These are phyloP conservation scores for Flexamia atlantica DNA, from an alignment of 2,888 invertebrate genomes.

Conservation along the genomic window DNA sequence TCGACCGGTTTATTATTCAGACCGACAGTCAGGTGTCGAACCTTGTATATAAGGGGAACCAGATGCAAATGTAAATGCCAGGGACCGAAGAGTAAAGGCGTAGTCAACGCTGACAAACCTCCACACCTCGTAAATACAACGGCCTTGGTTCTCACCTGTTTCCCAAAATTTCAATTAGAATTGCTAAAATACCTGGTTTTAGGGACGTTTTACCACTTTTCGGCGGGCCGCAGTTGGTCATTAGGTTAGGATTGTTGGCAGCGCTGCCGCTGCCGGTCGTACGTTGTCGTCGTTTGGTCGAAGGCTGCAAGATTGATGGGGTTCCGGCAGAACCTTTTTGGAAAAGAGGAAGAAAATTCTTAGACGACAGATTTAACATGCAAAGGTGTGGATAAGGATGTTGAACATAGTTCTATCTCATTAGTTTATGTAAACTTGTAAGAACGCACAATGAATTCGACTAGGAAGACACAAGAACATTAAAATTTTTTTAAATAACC, in stretches of 20 bases:
- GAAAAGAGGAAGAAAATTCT: too few species aligned
- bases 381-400: too few species aligned
- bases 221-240: background rate
- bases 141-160: background rate
- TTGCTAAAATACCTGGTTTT: conserved; percentile 38
- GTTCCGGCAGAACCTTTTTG: background rate
- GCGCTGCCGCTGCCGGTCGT: background rate
- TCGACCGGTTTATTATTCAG: background rate
- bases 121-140: background rate
- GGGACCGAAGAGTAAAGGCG: background rate
- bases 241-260: conserved; percentile 21
- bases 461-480: too few species aligned
- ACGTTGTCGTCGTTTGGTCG: background rate
- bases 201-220: conserved; percentile 27
- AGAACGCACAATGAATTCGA: too few species aligned
- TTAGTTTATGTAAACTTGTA: too few species aligned
- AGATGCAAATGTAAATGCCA: conserved; percentile 31
- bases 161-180: conserved; percentile 32
- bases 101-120: background rate
- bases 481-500: too few species aligned
- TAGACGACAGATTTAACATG: too few species aligned
- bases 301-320: background rate
- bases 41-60: conserved; percentile 1
- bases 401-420: too few species aligned
- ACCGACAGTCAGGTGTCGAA: background rate